Evolutionary conservation across 2,797 vertebrate species (phyloP).

Genomic region (Valencia hispanica): DNA sequence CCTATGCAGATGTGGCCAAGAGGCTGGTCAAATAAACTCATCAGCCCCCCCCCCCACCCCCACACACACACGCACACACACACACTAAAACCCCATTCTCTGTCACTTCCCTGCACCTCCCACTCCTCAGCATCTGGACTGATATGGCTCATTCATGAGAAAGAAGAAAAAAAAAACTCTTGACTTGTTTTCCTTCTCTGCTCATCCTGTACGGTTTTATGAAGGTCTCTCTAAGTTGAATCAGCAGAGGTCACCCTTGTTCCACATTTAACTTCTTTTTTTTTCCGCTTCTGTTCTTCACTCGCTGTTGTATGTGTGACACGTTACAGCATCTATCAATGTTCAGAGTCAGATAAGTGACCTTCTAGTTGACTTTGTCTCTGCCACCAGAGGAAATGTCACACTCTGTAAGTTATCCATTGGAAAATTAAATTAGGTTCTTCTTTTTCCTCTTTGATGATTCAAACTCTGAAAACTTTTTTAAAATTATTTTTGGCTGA

Average conservation of each 20-base stretch:
- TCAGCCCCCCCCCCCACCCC: too few species aligned
- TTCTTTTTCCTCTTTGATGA: conserved; percentile 44
- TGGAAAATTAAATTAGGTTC: conserved; percentile 28
- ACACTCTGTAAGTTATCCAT: conserved; percentile 40
- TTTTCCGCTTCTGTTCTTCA: conserved; percentile 23
- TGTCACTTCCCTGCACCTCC: conserved; percentile 4
- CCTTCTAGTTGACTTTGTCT: conserved; percentile 58
- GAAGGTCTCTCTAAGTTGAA: conserved; percentile 46
- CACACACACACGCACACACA: too few species aligned
- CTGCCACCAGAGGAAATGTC: conserved; percentile 41
- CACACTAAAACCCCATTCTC: background rate
- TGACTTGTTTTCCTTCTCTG: conserved; percentile 74
- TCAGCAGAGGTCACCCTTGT: conserved; percentile 26
- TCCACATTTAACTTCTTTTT: conserved; percentile 38
- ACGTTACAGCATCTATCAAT: conserved; percentile 40
- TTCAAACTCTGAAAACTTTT: conserved; percentile 46
- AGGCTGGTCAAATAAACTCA: conserved; percentile 95
- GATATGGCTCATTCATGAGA: conserved; percentile 68
- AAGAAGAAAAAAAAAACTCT: conserved; percentile 72
- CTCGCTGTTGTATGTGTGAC: conserved; percentile 43
- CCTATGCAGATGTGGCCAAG: conserved; percentile 96
- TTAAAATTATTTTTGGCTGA: conserved; percentile 27
- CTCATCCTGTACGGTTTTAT: conserved; percentile 51
- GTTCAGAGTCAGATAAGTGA: conserved; percentile 58
- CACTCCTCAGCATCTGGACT: conserved; percentile 60